Conservation (phyloP, 2,888 invertebrate species). For the Argyra leucocephala region DNA sequence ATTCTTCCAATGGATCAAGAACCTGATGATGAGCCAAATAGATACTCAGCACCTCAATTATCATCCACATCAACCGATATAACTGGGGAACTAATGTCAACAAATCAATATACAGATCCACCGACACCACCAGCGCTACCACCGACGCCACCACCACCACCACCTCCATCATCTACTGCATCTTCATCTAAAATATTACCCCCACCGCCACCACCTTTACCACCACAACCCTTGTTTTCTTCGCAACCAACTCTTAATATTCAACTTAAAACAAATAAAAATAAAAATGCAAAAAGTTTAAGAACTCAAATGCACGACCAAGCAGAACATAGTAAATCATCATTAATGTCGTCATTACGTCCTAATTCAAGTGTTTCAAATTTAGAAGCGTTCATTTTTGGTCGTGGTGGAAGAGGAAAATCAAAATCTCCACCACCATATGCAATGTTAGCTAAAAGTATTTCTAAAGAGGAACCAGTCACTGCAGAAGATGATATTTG, state of each 20-base stretch:
- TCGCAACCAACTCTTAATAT: neutral
- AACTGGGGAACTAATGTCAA: too few species aligned
- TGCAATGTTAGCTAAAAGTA: conserved; percentile 25
- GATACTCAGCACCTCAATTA: neutral
- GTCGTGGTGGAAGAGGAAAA: conserved; percentile 28
- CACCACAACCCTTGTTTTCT: conserved; percentile 26
- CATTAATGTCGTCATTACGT: conserved; percentile 17
- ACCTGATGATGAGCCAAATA: conserved; percentile 22
- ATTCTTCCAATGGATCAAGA: conserved; percentile 32
- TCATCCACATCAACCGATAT: neutral
- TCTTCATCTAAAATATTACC: conserved; percentile 27
- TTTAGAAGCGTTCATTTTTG: conserved; percentile 32
- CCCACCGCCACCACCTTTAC: conserved; percentile 29
- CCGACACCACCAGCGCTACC: conserved; percentile 16
- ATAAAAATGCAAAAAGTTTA: conserved; percentile 10
- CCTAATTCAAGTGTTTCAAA: conserved; percentile 39
- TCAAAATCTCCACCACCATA: conserved; percentile 28
- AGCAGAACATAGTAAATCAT: conserved; percentile 16
- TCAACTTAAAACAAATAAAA: conserved; percentile 14
- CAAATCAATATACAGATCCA: conserved; percentile 10
- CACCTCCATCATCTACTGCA: conserved; percentile 28
- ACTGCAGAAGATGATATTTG: conserved; percentile 14
- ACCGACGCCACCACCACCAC: conserved; percentile 13
- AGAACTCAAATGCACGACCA: conserved; percentile 15
- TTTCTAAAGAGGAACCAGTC: conserved; percentile 18